A percentile compares a stretch with the other conserved stretches of the same genome.
Evolutionary conservation across 2,888 invertebrate species (phyloP).

Genomic region (Nasonia oneida): DNA sequence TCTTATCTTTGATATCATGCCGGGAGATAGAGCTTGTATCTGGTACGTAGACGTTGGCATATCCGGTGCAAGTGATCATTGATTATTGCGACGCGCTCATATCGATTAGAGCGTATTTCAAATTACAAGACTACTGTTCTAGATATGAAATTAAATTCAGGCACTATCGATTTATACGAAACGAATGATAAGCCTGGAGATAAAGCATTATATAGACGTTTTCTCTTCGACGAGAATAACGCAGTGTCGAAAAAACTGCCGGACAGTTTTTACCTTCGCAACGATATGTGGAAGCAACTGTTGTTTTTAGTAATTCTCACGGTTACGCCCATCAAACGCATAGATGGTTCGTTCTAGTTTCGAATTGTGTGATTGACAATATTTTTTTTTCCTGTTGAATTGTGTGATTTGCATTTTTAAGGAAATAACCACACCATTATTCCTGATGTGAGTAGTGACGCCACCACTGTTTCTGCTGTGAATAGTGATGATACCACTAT

Average conservation of each 20-base stretch:
- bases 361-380: not conserved
- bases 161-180: constrained; percentile 22
- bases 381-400: not conserved
- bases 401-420: not conserved
- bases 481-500: no score
- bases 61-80: not conserved
- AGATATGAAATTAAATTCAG: not conserved
- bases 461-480: no score
- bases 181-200: constrained; percentile 31
- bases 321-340: not conserved
- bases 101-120: constrained; percentile 1
- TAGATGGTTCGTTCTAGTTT: not conserved
- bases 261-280: not conserved
- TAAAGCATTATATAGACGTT: not conserved
- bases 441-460: not conserved
- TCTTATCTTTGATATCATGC: no score
- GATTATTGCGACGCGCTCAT: not conserved
- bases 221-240: not conserved
- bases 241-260: not conserved
- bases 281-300: not conserved
- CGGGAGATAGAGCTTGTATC: not conserved
- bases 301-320: not conserved
- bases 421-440: not conserved
- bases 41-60: not conserved
- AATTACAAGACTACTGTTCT: not conserved